A percentile compares a stretch with the other conserved stretches of the same genome.
Conservation (phyloP, 2,888 invertebrate species). For the Phania funesta region DNA sequence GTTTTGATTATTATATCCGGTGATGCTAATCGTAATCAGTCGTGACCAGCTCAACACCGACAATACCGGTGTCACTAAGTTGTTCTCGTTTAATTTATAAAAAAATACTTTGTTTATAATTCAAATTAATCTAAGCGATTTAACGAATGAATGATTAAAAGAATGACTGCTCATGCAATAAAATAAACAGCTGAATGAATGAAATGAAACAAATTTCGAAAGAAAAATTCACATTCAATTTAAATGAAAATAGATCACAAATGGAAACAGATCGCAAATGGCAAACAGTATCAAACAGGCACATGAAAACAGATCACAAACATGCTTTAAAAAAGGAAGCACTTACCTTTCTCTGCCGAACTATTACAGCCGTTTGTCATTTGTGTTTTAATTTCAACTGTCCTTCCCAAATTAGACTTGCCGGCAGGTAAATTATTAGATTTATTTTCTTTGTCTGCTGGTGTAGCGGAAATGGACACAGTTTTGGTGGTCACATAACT, state of each 20-base stretch:
- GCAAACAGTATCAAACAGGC: constrained; percentile 40
- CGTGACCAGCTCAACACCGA: constrained; percentile 37
- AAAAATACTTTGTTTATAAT: neutral
- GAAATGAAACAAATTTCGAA: constrained; percentile 47
- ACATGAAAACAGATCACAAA: constrained; percentile 23
- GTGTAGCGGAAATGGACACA: constrained; percentile 69
- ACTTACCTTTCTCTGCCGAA: constrained; percentile 53
- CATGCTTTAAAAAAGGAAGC: neutral
- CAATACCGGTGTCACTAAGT: constrained; percentile 16
- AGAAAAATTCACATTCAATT: constrained; percentile 8
- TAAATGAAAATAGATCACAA: neutral
- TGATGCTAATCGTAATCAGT: constrained; percentile 13
- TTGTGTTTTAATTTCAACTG: neutral
- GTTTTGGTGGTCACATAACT: constrained; percentile 79
- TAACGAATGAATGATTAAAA: constrained; percentile 27
- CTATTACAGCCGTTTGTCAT: constrained; percentile 42
- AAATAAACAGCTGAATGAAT: constrained; percentile 40
- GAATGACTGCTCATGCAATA: constrained; percentile 16
- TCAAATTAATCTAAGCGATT: neutral
- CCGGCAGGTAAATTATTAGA: neutral
- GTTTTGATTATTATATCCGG: constrained; percentile 42
- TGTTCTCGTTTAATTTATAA: neutral
- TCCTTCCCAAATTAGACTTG: neutral
- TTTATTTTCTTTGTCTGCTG: constrained; percentile 48
- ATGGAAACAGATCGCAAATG: neutral